Conservation (phyloP, 2,797 vertebrate genomes). For the Trichosurus vulpecula region DNA sequence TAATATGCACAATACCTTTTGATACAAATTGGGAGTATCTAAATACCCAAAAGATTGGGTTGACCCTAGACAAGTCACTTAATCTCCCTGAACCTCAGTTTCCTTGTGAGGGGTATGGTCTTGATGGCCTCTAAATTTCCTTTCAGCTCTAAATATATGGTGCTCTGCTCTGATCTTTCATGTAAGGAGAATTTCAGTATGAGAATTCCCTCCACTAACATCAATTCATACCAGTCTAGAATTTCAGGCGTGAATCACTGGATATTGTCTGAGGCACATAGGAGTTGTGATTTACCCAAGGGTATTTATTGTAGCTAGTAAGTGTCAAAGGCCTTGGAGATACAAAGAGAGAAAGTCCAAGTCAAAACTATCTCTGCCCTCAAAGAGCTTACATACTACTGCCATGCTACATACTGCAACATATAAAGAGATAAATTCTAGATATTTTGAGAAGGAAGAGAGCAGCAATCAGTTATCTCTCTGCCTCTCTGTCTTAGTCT, state of each 20-base stretch:
- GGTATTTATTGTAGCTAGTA: neutral
- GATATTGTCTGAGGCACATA: neutral
- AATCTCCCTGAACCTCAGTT: neutral
- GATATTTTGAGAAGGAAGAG: neutral
- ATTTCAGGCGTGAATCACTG: neutral
- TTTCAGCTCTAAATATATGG: neutral
- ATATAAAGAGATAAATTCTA: neutral
- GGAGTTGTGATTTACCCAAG: neutral
- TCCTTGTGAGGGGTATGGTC: neutral
- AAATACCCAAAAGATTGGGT: neutral
- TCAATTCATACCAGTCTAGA: neutral
- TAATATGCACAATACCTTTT: neutral
- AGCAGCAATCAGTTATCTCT: neutral
- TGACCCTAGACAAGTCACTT: neutral
- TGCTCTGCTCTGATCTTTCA: neutral
- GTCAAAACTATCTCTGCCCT: neutral
- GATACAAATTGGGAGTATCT: neutral
- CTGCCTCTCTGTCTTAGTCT: neutral
- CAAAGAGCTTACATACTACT: neutral
- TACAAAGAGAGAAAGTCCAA: neutral
- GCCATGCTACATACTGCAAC: no score
- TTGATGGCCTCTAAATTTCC: neutral
- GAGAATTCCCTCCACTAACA: neutral
- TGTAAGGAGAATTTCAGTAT: neutral
- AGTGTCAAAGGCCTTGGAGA: neutral